These are phyloP conservation scores for Dasysyrphus albostriatus DNA, from an alignment of 2,888 invertebrate species.

Conservation along the genomic window DNA sequence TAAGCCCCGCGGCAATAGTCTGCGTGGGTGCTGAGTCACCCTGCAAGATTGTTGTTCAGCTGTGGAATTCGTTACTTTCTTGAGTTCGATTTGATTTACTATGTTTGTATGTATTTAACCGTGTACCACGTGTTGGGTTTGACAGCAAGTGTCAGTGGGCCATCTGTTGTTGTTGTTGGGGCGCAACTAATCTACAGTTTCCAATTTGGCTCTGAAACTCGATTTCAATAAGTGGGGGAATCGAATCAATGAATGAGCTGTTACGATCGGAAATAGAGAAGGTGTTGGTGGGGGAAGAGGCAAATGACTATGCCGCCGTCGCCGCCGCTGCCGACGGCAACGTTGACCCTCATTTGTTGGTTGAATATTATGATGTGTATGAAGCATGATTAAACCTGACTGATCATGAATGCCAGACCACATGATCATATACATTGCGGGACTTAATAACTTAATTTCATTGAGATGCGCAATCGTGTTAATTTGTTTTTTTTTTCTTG, in stretches of 20 bases:
- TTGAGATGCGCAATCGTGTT: constrained; percentile 52
- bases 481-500: constrained; percentile 19
- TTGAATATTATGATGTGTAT: constrained; percentile 16
- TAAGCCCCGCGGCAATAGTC: constrained; percentile 42
- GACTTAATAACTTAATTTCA: constrained; percentile 41
- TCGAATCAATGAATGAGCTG: constrained; percentile 36
- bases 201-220: constrained; percentile 44
- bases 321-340: constrained; percentile 1
- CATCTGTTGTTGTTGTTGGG: constrained; percentile 54
- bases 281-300: neutral
- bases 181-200: constrained; percentile 12
- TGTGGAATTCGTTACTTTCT: constrained; percentile 70
- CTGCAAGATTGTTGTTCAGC: constrained; percentile 52
- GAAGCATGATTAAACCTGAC: constrained; percentile 70
- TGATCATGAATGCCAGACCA: constrained; percentile 49
- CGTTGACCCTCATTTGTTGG: constrained; percentile 55
- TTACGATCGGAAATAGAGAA: neutral
- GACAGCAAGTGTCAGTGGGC: constrained; percentile 73
- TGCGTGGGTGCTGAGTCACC: constrained; percentile 75
- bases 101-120: constrained; percentile 9
- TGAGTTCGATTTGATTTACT: constrained; percentile 68
- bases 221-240: constrained; percentile 45
- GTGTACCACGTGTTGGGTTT: constrained; percentile 67
- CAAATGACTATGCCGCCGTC: neutral
- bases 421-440: constrained; percentile 41